Base-by-base conservation (phyloP, 2,797 vertebrate species). In the Pipistrellus kuhlii region DNA sequence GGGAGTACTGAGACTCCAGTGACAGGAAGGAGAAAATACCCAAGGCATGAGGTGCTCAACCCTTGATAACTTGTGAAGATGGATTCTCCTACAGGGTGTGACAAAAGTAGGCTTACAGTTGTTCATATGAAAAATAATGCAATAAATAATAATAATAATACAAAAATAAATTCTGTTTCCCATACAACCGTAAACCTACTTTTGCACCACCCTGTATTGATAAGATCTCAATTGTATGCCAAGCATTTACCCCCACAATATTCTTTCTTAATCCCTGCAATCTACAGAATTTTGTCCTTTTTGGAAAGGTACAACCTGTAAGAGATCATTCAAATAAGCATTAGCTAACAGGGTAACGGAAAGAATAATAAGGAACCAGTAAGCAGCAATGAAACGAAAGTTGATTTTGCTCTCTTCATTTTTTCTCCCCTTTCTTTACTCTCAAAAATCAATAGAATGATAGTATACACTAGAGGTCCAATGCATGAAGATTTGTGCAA, bases 301-400 rank as follows among this genome's bases (percentile, higher is more conserved):
- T 32, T 66, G 18, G 27, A 44, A 94, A 78, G 66, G 64, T 68
- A 77, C 53, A 44, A 41, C 11, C 55, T 35, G 14, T 8, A 76
- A 48, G 27, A 88, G 55, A 85, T 57, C 8, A 77, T 64, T 38
- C 64, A 85, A 90, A 95, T 44, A 90, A 71, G 88, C 53, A 80
- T 20, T 0, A 85, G 80, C 14, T 9, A 72, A 83, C 0, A 53
- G 2, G 18, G 23, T 48, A 89, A 85, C 72, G 7, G 66, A 80
- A 84, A 62, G n/a, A 93, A 78, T 44, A 21, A 48, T 9, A 87
- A 87, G 51, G 9, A 85, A 57, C 41, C 77, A 77, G n/a, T 17
- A 59, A 55, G 73, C 38, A 11, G 3, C 21, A 88, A 57, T 15
- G 27, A 10, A 59, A 46, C 8, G 5, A 32, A 64, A 80, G 11